Evolutionary conservation across 2,113 vertebrate genomes (phyloP), one percentile per base, ranked within the genome.

Genomic region (Rynchops niger): DNA sequence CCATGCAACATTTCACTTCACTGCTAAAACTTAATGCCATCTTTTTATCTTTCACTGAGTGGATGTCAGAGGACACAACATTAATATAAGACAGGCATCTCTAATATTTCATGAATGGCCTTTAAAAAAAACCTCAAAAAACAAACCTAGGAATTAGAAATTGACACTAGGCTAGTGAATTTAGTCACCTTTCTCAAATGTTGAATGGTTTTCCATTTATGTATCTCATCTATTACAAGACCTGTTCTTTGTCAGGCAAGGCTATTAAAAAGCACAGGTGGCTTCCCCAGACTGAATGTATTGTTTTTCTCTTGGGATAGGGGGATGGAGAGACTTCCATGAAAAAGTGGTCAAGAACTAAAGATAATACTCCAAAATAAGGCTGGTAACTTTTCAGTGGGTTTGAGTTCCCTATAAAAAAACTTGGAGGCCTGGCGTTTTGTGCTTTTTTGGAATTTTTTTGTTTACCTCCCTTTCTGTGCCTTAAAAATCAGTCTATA

Each of bases 11-110:
- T 98, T 98, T 98, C 76, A 95, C 93, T 98, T 95, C 92, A 71
- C 92, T 95, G 94, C 93, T 97, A 95, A 97, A 98, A 98, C 95
- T 98, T 98, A 98, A 98, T 97, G 88, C 96, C 97, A 95, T 97
- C 86, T 96, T 97, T 98, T 98, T 97, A 96, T 97, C 97, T 98
- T 98, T 97, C 95, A 78, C 71, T 91, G 96, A 97, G 85, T 94
- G 84, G 94, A 94, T 97, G 98, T 98, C 97, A 98, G 92, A 98
- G 96, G 97, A 97, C 83, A 43, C 89, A 96, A 89, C 90, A 81
- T 98, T 98, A 97, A 98, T 98, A 91, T 86, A 96, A 96, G 94
- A 90, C 82, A 90, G 93, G 67, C 67, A 94, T 88, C 86, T 96
- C 95, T 96, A 93, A 88, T 97, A 97, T 97, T 97, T 96, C 49